Conservation (phyloP, 2,113 vertebrate genomes). For the Litocranius walleri region DNA sequence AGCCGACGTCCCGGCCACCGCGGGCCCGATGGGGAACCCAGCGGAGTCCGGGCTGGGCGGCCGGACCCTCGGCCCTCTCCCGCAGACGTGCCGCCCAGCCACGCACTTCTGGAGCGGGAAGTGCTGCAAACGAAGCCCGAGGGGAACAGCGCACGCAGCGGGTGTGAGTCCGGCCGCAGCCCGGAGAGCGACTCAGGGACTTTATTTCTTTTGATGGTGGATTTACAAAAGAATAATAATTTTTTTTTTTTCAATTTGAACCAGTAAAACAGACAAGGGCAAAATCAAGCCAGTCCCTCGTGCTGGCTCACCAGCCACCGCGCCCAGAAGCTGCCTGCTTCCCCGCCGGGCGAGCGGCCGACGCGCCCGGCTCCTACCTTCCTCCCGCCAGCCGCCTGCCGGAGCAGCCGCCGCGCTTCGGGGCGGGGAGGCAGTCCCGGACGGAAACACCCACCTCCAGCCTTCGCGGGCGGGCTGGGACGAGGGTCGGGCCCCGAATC, state of each 20-base stretch:
- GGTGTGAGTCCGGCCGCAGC: not conserved
- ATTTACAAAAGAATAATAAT: not conserved
- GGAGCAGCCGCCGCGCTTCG: conserved; percentile 21
- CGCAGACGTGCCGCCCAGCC: not conserved
- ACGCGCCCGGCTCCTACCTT: conserved; percentile 39
- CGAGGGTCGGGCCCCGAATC: not conserved
- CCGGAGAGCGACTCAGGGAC: not conserved
- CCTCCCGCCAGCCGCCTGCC: conserved; percentile 44
- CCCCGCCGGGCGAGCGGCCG: not conserved
- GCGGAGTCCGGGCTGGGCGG: not conserved
- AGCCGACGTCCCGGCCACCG: not conserved
- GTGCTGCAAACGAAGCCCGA: not conserved
- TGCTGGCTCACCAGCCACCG: conserved; percentile 31
- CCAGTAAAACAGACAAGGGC: conserved; percentile 21
- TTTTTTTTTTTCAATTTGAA: not conserved
- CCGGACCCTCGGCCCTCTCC: not conserved
- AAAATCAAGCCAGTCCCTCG: conserved; percentile 8
- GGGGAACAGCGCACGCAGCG: not conserved
- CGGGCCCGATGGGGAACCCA: not conserved
- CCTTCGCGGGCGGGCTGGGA: not conserved
- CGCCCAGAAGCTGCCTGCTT: conserved; percentile 6
- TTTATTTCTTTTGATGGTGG: conserved; percentile 50
- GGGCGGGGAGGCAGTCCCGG: not conserved
- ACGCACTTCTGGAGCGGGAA: conserved; percentile 34
- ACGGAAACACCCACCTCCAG: conserved; percentile 47